Evolutionary conservation across 1,140 invertebrate genomes (phyloP), one percentile per base, ranked within the genome.

Genomic region (Andricus grossulariae): DNA sequence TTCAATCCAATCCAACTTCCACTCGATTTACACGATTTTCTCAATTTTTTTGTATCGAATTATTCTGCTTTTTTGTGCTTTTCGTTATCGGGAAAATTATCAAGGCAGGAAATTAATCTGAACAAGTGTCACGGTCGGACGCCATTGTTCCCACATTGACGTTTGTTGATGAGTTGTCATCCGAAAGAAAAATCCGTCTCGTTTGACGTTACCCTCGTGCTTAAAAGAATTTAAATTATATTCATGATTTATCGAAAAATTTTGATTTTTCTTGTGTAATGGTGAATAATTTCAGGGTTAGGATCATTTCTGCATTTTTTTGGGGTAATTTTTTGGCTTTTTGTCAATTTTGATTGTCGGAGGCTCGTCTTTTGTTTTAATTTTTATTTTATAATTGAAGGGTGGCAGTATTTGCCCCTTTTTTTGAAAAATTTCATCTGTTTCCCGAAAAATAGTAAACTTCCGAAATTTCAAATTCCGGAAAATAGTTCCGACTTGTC

Each of bases 101-200:
- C 5, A 1, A 66, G 0, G 16, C 32, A 39, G 60, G 39, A 39
- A 66, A 66, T 66, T 25, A 39, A 19, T 60, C 21, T 32, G 25
- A 39, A 39, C 25, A 66, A 66, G 60, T 66, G 60, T 66, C 60
- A 66, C 60, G 32, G 32, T 66, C 32, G 39, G 25, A 12, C 60
- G 60, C 60, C 60, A 66, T 66, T 25, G 45, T 66, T 66, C 39
- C 39, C 32, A 8, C 60, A 39, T 66, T 66, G 60, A 66, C 60
- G 60, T 66, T 66, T 66, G 60, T 66, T 66, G 60, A 66, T 66
- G 60, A 66, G 15, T 66, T 66, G 60, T 66, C 60, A 66, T 66
- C 39, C 15, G 57, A 66, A 66, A 66, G 60, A n/a, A n/a, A 32
- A 8, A 7, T 11, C 25, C 5, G 4, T 39, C 25, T 39, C 39